Base-by-base conservation (phyloP, 2,113 vertebrate species). In the Ageneiosus marmoratus region DNA sequence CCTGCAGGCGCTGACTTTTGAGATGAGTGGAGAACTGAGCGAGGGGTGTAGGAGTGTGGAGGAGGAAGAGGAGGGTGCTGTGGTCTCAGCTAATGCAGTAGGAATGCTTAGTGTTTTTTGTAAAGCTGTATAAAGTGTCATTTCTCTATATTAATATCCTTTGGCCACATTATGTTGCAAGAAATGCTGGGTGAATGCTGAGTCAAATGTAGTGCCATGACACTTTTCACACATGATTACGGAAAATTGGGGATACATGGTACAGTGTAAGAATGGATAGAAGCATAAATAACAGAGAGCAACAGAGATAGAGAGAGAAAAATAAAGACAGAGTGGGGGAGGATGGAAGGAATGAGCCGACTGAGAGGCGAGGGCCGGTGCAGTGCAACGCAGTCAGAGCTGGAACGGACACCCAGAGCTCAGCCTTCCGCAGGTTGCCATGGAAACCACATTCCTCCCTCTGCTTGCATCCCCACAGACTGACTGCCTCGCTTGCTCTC, bases 371-470 rank as follows among this genome's bases (percentile, higher is more conserved):
- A 92, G 89, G 91, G 91, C 93, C 92, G 93, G 92, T 94, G 93
- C 93, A 94, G 93, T 93, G 92, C 93, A 86, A 82, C 81, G 65
- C 89, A 87, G 82, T 85, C 82, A 93, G 93, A 92, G 92, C 92
- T 93, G 93, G 92, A 94, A 93, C 91, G 92, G 94, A 94, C 93
- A 94, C 93, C 92, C 91, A 92, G 93, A 93, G 92, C 93, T 95
- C 93, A 94, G 93, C 93, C 93, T 94, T 92, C 92, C 87, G 86
- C 86, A 41, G 88, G 94, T 95, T 94, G 87, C 93, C 91, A 94
- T 94, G 92, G 94, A 94, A 94, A 95, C 94, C 93, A 93, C 88
- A 94, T 95, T 94, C 93, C 93, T 94, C 94, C 93, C 93, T 93
- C 94, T 90, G 92, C 93, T 92, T 94, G 93, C 93, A 94, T 95